Evolutionary conservation across 2,888 invertebrate species (phyloP).

Genomic region (Nemurella pictetii): DNA sequence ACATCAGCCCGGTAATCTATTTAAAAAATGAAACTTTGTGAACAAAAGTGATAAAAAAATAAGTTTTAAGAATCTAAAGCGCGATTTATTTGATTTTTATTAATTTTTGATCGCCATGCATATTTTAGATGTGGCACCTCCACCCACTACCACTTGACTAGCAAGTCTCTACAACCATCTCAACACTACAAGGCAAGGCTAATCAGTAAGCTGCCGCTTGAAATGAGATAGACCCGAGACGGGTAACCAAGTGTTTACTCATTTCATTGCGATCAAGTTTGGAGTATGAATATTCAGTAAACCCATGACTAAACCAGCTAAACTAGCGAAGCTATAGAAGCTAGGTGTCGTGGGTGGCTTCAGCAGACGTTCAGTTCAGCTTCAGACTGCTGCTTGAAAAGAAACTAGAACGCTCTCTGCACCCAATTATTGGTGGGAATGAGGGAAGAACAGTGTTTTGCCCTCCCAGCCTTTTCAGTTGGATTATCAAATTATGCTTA

Average conservation of each 20-base stretch:
- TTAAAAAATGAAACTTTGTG: too few relatives aligned
- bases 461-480: not conserved
- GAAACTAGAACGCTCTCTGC: too few relatives aligned
- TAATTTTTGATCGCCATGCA: too few relatives aligned
- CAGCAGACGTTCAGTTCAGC: too few relatives aligned
- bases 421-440: too few relatives aligned
- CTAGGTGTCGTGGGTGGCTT: too few relatives aligned
- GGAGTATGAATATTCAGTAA: not conserved
- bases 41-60: too few relatives aligned
- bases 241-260: not conserved
- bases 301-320: too few relatives aligned
- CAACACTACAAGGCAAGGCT: not conserved
- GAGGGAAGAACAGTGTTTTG: not conserved
- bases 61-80: not conserved
- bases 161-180: not conserved
- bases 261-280: not conserved
- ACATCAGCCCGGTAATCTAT: too few relatives aligned
- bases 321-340: not conserved
- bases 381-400: not conserved
- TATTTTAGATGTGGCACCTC: too few relatives aligned
- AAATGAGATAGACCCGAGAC: not conserved
- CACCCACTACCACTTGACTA: not conserved
- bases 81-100: too few relatives aligned
- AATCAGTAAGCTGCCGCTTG: not conserved
- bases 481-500: not conserved